phyloP scores from a whole-genome alignment of 2,113 vertebrate species.

The Nycticebus coucang region DNA sequence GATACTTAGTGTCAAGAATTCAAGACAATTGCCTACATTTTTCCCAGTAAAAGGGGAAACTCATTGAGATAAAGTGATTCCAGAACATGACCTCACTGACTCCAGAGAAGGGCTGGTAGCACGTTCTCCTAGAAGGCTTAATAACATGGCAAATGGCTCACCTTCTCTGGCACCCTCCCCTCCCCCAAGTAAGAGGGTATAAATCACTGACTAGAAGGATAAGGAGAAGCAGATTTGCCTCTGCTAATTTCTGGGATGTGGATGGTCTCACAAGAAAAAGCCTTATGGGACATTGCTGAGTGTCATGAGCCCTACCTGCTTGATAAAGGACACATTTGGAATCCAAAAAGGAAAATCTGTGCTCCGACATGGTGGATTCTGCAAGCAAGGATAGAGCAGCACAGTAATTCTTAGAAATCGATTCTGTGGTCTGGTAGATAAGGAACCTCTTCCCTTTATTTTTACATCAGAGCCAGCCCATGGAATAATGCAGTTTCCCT shows the following conservation, averaged over 20 bases:
- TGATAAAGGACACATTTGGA: slow-evolving; percentile 76
- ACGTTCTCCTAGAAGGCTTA: slow-evolving; percentile 76
- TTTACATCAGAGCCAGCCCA: background rate
- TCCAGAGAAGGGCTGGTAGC: slow-evolving; percentile 63
- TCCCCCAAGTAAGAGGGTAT: slow-evolving; percentile 80
- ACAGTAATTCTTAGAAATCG: background rate
- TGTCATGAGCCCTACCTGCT: slow-evolving; percentile 80
- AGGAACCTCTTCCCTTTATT: background rate
- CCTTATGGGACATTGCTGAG: slow-evolving; percentile 83
- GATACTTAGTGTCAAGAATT: slow-evolving; percentile 64
- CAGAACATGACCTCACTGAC: slow-evolving; percentile 53
- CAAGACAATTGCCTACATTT: slow-evolving; percentile 49
- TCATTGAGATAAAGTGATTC: background rate
- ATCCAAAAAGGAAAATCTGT: slow-evolving; percentile 65
- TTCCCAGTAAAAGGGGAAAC: background rate
- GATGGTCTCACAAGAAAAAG: slow-evolving; percentile 82
- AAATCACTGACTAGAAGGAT: slow-evolving; percentile 86
- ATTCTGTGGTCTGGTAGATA: background rate
- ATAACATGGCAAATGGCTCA: slow-evolving; percentile 81
- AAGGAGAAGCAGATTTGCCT: slow-evolving; percentile 88
- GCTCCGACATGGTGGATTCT: background rate
- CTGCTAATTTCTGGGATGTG: slow-evolving; percentile 86
- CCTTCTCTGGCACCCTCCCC: slow-evolving; percentile 71
- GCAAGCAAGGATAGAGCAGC: background rate
- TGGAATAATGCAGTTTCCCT: background rate